Evolutionary conservation across 1,140 invertebrate species (phyloP).

Genomic region (Hesperophylax magnus): DNA sequence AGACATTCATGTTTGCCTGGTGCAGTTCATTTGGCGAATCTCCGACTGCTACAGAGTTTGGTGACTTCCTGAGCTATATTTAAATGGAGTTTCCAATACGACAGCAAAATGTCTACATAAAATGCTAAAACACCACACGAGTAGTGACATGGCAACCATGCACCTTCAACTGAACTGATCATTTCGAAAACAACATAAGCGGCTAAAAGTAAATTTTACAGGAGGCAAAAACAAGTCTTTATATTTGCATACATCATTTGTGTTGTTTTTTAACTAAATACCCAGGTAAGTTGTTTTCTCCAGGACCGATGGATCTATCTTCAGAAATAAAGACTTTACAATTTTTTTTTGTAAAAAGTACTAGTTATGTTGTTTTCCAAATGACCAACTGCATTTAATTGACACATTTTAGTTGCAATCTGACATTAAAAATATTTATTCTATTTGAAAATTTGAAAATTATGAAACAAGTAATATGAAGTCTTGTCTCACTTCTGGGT

Average conservation of each 20-base stretch:
- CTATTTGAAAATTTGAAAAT: background rate
- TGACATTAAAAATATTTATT: background rate
- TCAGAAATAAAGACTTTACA: too few species aligned
- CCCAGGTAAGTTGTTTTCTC: too few species aligned
- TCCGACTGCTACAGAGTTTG: conserved; percentile 15
- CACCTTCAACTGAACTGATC: background rate
- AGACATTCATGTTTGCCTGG: background rate
- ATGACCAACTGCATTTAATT: background rate
- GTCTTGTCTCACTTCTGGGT: too few species aligned
- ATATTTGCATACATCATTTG: too few species aligned
- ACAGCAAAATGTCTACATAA: background rate
- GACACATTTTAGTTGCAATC: background rate
- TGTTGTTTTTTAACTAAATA: too few species aligned
- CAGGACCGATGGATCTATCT: too few species aligned
- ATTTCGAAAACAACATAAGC: background rate
- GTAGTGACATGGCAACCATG: background rate
- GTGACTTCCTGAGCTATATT: conserved; percentile 21
- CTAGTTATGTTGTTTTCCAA: background rate
- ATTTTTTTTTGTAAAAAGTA: background rate
- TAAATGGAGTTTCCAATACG: conserved; percentile 13
- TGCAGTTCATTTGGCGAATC: background rate
- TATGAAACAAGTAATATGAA: too few species aligned
- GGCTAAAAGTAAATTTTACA: too few species aligned
- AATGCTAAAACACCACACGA: conserved; percentile 4
- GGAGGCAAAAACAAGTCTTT: too few species aligned